These are phyloP conservation scores for Phyllopteryx taeniolatus DNA, from an alignment of 2,113 vertebrate genomes.

Conservation along the genomic window DNA sequence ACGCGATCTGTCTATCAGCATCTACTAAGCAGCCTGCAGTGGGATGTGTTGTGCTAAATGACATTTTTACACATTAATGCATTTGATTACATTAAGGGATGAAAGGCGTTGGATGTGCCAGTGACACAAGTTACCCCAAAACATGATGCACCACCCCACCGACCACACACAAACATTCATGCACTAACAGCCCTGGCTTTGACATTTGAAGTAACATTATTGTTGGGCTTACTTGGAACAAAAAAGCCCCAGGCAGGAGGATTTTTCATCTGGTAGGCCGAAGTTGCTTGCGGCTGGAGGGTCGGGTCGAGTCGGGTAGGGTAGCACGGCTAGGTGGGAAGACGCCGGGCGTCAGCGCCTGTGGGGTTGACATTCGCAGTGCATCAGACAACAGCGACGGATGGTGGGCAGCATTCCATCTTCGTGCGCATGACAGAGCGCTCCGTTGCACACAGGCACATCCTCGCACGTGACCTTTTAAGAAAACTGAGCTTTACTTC, in stretches of 20 bases:
- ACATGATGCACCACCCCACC: constrained; percentile 32
- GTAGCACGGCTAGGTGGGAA: constrained; percentile 8
- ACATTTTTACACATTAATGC: constrained; percentile 75
- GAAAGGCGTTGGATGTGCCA: constrained; percentile 43
- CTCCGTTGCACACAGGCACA: constrained; percentile 32
- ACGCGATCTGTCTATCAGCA: constrained; percentile 51
- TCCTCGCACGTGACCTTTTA: constrained; percentile 58
- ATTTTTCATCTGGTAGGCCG: constrained; percentile 63
- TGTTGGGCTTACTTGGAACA: constrained; percentile 65
- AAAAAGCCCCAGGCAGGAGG: constrained; percentile 47
- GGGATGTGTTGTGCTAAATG: constrained; percentile 64
- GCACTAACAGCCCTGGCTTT: constrained; percentile 58
- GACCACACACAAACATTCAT: constrained; percentile 32
- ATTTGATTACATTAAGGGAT: constrained; percentile 63
- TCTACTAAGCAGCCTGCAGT: constrained; percentile 62
- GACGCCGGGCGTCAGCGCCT: constrained; percentile 54
- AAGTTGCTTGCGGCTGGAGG: constrained; percentile 46
- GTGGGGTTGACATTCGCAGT: constrained; percentile 73
- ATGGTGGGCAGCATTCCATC: constrained; percentile 58
- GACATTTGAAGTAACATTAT: constrained; percentile 73
- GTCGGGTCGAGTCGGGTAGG: constrained; percentile 50
- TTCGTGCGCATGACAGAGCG: constrained; percentile 53
- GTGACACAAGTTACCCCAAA: constrained; percentile 31
- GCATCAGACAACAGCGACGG: constrained; percentile 64
- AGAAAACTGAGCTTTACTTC: constrained; percentile 53